Evolutionary conservation across 1,140 invertebrate genomes (phyloP).

Genomic region (Drosophila ohnishii): DNA sequence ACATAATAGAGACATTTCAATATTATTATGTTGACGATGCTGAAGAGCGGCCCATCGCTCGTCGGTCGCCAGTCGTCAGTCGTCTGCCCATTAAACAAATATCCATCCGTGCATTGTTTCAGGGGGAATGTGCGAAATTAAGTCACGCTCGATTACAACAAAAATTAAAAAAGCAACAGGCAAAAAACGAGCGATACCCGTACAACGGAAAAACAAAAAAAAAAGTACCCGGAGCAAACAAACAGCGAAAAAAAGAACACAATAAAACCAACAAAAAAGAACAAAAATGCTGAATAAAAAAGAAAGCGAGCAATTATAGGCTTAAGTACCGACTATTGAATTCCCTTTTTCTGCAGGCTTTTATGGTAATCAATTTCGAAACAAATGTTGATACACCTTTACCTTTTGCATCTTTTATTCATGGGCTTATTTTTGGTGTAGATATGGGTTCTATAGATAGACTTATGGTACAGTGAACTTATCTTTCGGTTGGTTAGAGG

Average conservation of each 20-base stretch:
- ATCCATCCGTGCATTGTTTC: slow-evolving; percentile 49
- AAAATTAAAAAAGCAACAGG: slow-evolving; percentile 40
- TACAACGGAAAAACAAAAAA: slow-evolving; percentile 16
- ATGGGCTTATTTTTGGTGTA: not conserved
- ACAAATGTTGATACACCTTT: not conserved
- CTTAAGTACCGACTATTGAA: slow-evolving; percentile 1
- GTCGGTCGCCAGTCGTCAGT: not conserved
- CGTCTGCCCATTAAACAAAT: slow-evolving; percentile 57
- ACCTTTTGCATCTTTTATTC: not conserved
- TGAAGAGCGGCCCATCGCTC: slow-evolving; percentile 9
- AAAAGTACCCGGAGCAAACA: slow-evolving; percentile 47
- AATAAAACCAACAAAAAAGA: slow-evolving; percentile 35
- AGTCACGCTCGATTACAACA: slow-evolving; percentile 59
- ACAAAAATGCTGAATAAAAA: slow-evolving; percentile 28
- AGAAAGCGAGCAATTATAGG: slow-evolving; percentile 17
- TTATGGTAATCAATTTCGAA: not conserved
- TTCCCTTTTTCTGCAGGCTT: slow-evolving; percentile 7
- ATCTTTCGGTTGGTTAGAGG: not conserved
- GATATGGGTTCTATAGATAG: not conserved
- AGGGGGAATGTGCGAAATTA: slow-evolving; percentile 62
- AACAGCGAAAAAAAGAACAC: slow-evolving; percentile 29
- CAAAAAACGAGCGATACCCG: slow-evolving; percentile 20
- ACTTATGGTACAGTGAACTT: too few species aligned
- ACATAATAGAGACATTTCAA: slow-evolving; percentile 71
- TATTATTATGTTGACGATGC: slow-evolving; percentile 52